Base-by-base conservation (phyloP, 2,888 invertebrate species). In the Chesias legatella region DNA sequence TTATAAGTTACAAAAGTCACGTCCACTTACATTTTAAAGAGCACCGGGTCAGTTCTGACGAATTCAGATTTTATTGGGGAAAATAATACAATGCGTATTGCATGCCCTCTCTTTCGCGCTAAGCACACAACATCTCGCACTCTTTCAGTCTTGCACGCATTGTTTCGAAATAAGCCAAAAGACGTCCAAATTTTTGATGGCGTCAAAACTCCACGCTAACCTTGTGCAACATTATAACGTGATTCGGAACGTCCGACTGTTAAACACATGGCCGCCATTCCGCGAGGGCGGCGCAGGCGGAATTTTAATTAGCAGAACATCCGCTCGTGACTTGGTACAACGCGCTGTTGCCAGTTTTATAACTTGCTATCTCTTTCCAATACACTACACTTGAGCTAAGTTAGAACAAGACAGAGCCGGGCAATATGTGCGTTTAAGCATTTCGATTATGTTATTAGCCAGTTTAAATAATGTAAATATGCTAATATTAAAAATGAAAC, bases 271-370 rank as follows among this genome's bases (percentile, higher is more conserved):
- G 86, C 86, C 79, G 79, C 85, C 84, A 86, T 85, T 85, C 85
- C 84, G 86, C 84, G 86, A 86, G 86, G 86, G 86, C 82, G 86
- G 84, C 83, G 77, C 85, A 84, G 86, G 85, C 88, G 85, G 88
- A 88, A 88, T 88, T 86, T 88, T 88, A 88, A 88, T 88, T 88
- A 88, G 84, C 84, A 85, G 88, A 86, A 88, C 85, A 88, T 88
- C 88, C 88, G 88, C 84, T 86, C 85, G 78, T 81, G 79, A 80
- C 79, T 81, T 65, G 72, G 67, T 70, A 63, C 65, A 70, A 75
- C 71, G 83, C 85, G 79, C 66, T 67, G 86, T 84, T 86, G 86
- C 84, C 86, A 79, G 72, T 71, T 77, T 65, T 68, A 71, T 64
- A 49, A 53, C 63, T 58, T 58, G 58, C 68, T 66, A 54, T 81